Conservation (phyloP, 2,888 invertebrate species). For the Phrixothrix hirtus region DNA sequence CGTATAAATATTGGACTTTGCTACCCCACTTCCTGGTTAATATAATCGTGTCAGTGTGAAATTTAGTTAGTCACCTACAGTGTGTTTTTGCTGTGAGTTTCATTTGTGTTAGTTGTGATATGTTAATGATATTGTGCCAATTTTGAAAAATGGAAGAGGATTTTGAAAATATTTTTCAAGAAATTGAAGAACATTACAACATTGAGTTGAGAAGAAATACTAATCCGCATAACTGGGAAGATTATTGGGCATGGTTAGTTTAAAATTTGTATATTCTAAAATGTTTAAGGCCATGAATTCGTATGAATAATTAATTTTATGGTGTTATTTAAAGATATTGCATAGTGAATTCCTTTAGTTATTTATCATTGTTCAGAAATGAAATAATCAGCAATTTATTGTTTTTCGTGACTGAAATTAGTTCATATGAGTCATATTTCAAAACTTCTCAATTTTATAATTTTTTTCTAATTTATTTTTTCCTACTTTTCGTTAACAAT, state of each 20-base stretch:
- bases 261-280: constrained; percentile 1
- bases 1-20: constrained; percentile 40
- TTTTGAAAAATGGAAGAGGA: constrained; percentile 47
- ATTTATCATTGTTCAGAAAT: too few species aligned
- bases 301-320: too few species aligned
- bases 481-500: too few species aligned
- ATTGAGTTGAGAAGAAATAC: constrained; percentile 41
- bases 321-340: too few species aligned
- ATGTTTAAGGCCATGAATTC: too few species aligned
- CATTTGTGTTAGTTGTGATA: constrained; percentile 8
- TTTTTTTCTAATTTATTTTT: too few species aligned
- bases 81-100: constrained; percentile 6
- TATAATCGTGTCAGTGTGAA: constrained; percentile 38
- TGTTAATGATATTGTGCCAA: too few species aligned
- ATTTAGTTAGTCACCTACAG: constrained; percentile 32
- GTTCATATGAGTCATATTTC: too few species aligned
- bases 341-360: too few species aligned
- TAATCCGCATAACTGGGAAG: constrained; percentile 45
- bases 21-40: constrained; percentile 42
- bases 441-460: too few species aligned
- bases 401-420: too few species aligned
- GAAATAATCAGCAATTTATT: too few species aligned
- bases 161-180: constrained; percentile 44
- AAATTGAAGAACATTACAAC: constrained; percentile 49
- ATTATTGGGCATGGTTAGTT: constrained; percentile 54